Evolutionary conservation across 1,140 invertebrate genomes (phyloP), one percentile per base, ranked within the genome.

Genomic region (Chionoecetes opilio): DNA sequence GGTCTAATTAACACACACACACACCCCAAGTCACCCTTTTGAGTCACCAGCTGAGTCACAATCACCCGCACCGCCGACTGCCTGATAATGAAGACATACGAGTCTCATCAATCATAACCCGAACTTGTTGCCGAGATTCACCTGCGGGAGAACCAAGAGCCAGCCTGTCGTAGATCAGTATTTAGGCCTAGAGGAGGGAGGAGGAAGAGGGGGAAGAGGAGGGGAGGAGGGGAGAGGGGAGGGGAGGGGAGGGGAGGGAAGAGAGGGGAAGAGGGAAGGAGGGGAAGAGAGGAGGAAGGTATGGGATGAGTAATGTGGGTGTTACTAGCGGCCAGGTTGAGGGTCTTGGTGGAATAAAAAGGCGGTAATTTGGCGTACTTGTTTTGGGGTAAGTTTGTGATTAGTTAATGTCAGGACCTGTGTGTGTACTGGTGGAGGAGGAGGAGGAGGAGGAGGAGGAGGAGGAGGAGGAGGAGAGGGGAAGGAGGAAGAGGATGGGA

Each of bases 61-160:
- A 26, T 75, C 21, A 75, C 63, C n/a, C 63, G 21, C 63, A 8
- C 63, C 63, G 63, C 63, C 21, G 0, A 75, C 63, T n/a, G 63
- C 0, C n/a, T 75, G 63, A 75, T 75, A 75, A 75, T 75, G 63
- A 75, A 75, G 63, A 75, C 63, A 75, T n/a, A 75, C 63, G 63
- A 75, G 63, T n/a, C 63, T 75, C 63, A 75, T 75, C 21, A 17
- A 75, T 75, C 63, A 75, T 75, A n/a, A 21, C 21, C 63, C 6
- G n/a, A 75, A 75, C 63, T 75, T 75, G 63, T 75, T 75, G 63
- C 21, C 21, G 63, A 26, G 63, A 17, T 75, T 75, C n/a, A 8
- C 11, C 6, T n/a, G 21, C 11, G 63, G n/a, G 63, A n/a, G 63
- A 75, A 75, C 63, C 63, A 26, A n/a, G n/a, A n/a, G 63, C n/a